phyloP scores from a whole-genome alignment of 64 coral and sea anemone genomes.

The Hydrozoanthus tunicans region DNA sequence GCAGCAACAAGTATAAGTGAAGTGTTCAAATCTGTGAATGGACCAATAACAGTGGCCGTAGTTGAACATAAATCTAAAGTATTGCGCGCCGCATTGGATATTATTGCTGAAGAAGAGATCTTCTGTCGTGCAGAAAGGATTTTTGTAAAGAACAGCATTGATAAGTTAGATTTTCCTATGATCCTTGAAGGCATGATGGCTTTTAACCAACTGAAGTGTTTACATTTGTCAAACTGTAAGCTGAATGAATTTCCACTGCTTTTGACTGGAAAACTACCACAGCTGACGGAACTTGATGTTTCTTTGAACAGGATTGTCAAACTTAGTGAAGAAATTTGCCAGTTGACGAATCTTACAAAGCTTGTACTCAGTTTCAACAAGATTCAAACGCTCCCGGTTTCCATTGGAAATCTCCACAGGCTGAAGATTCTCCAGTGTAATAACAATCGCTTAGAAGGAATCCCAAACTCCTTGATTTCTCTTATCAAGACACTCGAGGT shows the following conservation, averaged over 20 bases:
- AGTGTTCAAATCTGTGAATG: background rate
- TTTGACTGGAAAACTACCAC: constrained; percentile 13
- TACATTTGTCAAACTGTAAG: constrained; percentile 1
- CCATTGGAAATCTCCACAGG: background rate
- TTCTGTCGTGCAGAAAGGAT: background rate
- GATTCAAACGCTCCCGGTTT: constrained; percentile 6
- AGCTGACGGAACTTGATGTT: constrained; percentile 12
- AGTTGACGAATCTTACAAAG: background rate
- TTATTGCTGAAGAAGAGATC: background rate
- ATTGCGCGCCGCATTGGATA: background rate
- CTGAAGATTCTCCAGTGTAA: constrained; percentile 14
- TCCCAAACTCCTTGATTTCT: background rate
- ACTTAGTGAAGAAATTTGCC: constrained; percentile 6
- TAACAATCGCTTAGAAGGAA: background rate
- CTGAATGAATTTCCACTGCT: background rate
- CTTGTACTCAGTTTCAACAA: constrained; percentile 23
- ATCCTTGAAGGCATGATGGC: background rate
- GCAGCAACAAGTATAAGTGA: background rate
- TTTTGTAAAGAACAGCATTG: constrained; percentile 6
- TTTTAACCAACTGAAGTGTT: background rate
- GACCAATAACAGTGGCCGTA: constrained; percentile 13
- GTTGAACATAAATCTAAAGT: constrained; percentile 15
- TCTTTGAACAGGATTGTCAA: constrained; percentile 4
- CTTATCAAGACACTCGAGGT: constrained; percentile 7
- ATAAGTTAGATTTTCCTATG: background rate